Conservation (phyloP, 2,797 vertebrate genomes). For the Rhinichthys osculus region DNA sequence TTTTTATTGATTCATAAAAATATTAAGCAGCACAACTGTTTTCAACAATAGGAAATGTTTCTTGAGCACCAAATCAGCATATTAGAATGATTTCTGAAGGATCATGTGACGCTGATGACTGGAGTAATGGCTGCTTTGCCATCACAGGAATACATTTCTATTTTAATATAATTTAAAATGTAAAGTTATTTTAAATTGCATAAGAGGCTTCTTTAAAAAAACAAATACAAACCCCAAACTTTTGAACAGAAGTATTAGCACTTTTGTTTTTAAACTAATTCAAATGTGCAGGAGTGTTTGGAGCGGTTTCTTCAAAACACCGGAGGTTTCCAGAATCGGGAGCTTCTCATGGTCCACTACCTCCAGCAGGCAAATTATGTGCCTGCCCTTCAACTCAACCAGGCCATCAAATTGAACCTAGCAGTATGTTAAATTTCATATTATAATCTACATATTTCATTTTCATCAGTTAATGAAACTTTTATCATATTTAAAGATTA, state of each 20-base stretch:
- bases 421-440: slow-evolving; percentile 73
- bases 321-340: slow-evolving; percentile 85
- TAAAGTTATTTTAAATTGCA: neutral
- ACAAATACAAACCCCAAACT: neutral
- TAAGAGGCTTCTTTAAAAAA: neutral
- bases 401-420: slow-evolving; percentile 85
- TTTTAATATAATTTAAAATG: too few relatives aligned
- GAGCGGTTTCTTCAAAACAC: slow-evolving; percentile 88
- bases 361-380: slow-evolving; percentile 93
- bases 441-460: neutral
- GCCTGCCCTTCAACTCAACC: slow-evolving; percentile 90
- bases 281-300: slow-evolving; percentile 84
- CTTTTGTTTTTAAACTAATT: neutral
- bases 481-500: too few relatives aligned
- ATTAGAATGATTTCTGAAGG: neutral
- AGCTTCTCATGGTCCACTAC: slow-evolving; percentile 92
- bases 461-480: neutral
- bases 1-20: too few relatives aligned
- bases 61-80: neutral
- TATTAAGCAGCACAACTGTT: too few relatives aligned
- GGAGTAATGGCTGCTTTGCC: neutral
- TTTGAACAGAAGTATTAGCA: neutral
- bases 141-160: too few relatives aligned
- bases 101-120: too few relatives aligned
- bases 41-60: too few relatives aligned